Evolutionary conservation across 2,888 invertebrate genomes (phyloP).

Genomic region (Shargacucullia verbasci): DNA sequence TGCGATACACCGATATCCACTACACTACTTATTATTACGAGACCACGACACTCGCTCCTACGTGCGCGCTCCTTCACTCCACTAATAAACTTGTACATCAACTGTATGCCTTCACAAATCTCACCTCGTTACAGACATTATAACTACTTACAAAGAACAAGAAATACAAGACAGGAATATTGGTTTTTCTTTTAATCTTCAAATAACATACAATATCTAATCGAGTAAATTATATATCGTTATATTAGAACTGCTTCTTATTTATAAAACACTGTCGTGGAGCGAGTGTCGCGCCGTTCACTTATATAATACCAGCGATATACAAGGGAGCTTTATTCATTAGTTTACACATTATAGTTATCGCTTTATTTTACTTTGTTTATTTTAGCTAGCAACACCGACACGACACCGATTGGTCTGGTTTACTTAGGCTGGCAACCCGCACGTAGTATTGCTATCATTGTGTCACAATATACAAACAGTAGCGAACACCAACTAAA

Average conservation of each 20-base stretch:
- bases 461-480: conserved; percentile 53
- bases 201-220: conserved; percentile 9
- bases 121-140: background rate
- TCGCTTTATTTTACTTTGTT: conserved; percentile 62
- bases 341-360: conserved; percentile 69
- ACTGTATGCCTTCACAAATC: conserved; percentile 4
- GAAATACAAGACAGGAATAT: conserved; percentile 3
- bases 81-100: background rate
- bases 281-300: conserved; percentile 51
- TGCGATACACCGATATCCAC: conserved; percentile 72
- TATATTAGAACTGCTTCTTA: conserved; percentile 19
- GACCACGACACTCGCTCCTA: conserved; percentile 38
- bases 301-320: conserved; percentile 67
- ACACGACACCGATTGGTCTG: conserved; percentile 86
- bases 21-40: conserved; percentile 57
- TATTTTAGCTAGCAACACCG: conserved; percentile 78
- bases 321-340: conserved; percentile 69
- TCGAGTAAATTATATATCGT: conserved; percentile 10
- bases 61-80: background rate
- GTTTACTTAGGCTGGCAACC: conserved; percentile 73
- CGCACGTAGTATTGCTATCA: conserved; percentile 80
- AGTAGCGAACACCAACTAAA: conserved; percentile 40
- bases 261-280: conserved; percentile 20
- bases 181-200: conserved; percentile 6
- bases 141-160: conserved; percentile 10